Evolutionary conservation across 2,113 vertebrate genomes (phyloP), one percentile per base, ranked within the genome.

Genomic region (Rissa tridactyla): DNA sequence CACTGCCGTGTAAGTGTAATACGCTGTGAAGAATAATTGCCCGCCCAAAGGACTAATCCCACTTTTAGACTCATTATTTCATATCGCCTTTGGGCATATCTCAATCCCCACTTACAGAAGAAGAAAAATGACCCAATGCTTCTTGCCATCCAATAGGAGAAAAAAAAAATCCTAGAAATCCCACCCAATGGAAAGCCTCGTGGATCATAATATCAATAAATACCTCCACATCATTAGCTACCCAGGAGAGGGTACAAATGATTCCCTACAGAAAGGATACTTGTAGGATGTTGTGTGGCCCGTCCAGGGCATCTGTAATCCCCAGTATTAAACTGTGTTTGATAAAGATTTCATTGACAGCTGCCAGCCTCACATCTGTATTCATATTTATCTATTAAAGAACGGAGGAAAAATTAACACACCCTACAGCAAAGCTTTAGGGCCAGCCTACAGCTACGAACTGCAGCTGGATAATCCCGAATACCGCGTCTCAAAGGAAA

Each of bases 311-410:
- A 49, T 98, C 97, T 7, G 98, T 98, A 82, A 98, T 95, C 7
- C 98, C 98, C 84, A 98, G 91, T 46, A 98, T 97, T 54, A 98
- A 87, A 22, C 72, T 68, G 32, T 98, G 95, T 22, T 96, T 82
- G 96, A 98, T 96, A 18, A 98, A 98, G 42, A 97, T 94, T 96
- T 98, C 96, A 2, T 98, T 98, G 93, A 97, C 97, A 32, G 98
- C 98, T 4, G 98, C 91, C 94, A 98, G 96, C 79, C 98, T 97
- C 23, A 98, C 90, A 23, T 98, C 98, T 3, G 98, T 98, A 78
- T 98, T 98, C 87, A 95, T 78, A 2, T 98, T 98, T 44, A 98
- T 96, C 98, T 98, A 47, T 55, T 18, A 66, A 83, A 84, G 44
- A 84, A 87, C 0, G 11, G 2, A 38, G 47, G 30, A 32, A 23